Percentiles rank a stretch among this genome's conserved stretches.
phyloP scores from a whole-genome alignment of 2,888 invertebrate species.

The Candidula unifasciata region DNA sequence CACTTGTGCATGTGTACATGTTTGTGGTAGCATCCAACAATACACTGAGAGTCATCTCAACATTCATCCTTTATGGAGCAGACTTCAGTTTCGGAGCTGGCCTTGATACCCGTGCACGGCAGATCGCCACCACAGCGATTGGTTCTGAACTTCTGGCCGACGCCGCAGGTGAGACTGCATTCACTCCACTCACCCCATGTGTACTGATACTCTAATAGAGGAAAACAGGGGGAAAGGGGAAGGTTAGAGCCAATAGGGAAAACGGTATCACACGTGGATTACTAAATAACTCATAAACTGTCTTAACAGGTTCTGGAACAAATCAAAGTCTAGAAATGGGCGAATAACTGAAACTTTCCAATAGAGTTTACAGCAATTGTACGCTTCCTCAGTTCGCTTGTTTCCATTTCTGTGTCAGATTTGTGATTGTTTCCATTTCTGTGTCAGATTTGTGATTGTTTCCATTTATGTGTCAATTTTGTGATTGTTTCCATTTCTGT shows the following conservation, averaged over 20 bases:
- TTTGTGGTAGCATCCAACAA: background rate
- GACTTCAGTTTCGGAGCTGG: conserved; percentile 44
- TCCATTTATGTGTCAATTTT: too few species aligned
- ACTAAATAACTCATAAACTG: too few species aligned
- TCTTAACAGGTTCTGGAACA: too few species aligned
- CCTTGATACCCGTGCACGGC: conserved; percentile 30
- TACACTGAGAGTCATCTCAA: background rate
- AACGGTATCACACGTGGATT: too few species aligned
- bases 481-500: too few species aligned
- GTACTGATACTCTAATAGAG: conserved; percentile 19
- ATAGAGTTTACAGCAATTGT: too few species aligned
- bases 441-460: too few species aligned
- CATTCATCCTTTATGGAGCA: conserved; percentile 8
- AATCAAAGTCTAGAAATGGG: too few species aligned
- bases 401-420: too few species aligned
- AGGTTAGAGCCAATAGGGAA: background rate
- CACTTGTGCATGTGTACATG: background rate
- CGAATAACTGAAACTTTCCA: background rate
- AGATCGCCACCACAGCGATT: conserved; percentile 21
- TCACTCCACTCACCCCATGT: conserved; percentile 84
- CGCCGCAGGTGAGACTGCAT: conserved; percentile 94
- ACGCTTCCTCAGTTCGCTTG: too few species aligned
- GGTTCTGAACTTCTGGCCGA: conserved; percentile 45
- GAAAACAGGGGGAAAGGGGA: background rate
- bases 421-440: too few species aligned